These are phyloP conservation scores for Eulemur mongoz DNA, from an alignment of 2,797 vertebrate species.

Conservation along the genomic window DNA sequence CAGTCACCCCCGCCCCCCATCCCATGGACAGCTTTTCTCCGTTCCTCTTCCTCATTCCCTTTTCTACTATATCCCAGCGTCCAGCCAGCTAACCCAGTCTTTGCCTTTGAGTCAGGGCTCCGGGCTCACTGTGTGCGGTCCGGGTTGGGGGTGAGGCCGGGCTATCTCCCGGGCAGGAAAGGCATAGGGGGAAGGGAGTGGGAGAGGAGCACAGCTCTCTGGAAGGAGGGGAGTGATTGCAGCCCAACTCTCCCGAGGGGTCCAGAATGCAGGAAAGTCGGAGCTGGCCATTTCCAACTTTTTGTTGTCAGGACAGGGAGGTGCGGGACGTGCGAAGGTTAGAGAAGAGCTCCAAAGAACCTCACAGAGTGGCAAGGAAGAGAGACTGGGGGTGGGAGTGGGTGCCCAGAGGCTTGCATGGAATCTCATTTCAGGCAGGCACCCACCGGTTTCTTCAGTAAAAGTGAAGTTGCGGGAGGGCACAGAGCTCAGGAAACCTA, in stretches of 20 bases:
- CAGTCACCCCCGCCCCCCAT: neutral
- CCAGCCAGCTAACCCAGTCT: neutral
- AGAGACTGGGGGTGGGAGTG: neutral
- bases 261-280: neutral
- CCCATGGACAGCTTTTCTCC: neutral
- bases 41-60: neutral
- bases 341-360: neutral
- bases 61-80: neutral
- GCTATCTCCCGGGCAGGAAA: neutral
- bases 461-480: conserved; percentile 18
- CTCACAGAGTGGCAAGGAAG: neutral
- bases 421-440: neutral
- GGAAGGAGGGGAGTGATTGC: neutral
- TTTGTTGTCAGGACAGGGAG: neutral
- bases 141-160: no score
- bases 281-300: neutral
- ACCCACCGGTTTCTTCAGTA: neutral
- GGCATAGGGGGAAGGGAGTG: neutral
- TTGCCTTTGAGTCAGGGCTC: neutral
- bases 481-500: neutral
- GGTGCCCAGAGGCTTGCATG: rapidly evolving
- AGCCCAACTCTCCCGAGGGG: neutral
- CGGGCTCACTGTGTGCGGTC: neutral
- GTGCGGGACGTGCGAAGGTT: neutral
- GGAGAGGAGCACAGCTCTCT: neutral